phyloP scores from a whole-genome alignment of 1,140 invertebrate genomes.

The Trichoplusia ni region DNA sequence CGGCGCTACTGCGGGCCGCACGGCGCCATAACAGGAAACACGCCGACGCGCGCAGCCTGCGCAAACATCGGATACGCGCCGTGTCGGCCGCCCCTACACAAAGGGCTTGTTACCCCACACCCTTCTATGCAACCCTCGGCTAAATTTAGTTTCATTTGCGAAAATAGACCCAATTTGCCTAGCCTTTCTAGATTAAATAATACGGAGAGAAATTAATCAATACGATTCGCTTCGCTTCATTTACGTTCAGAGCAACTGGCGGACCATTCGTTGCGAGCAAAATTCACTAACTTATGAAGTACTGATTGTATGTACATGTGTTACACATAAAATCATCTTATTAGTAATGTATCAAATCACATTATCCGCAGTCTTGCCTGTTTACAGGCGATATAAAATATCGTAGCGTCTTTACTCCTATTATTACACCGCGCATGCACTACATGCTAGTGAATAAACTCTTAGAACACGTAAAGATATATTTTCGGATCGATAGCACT shows the following conservation, averaged over 20 bases:
- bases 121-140: conserved; percentile 8
- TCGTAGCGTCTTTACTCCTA: conserved; percentile 8
- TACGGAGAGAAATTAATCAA: neutral
- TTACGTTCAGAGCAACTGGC: too few relatives aligned
- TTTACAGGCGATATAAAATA: conserved; percentile 4
- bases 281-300: neutral
- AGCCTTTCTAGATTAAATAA: neutral
- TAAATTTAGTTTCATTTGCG: conserved; percentile 17
- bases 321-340: conserved; percentile 4
- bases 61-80: conserved; percentile 65
- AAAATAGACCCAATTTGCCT: neutral
- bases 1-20: conserved; percentile 64
- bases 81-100: conserved; percentile 37
- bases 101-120: conserved; percentile 39
- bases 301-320: neutral
- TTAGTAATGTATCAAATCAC: conserved; percentile 17
- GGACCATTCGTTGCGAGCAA: neutral
- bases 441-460: neutral
- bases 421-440: neutral
- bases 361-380: conserved; percentile 8
- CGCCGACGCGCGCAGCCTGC: conserved; percentile 75
- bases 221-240: too few relatives aligned
- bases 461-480: neutral
- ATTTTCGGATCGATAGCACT: conserved; percentile 1
- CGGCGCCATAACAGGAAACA: conserved; percentile 58